Percentiles rank a stretch among this genome's conserved stretches.
These are phyloP conservation scores for Chionoecetes opilio DNA, from an alignment of 1,140 invertebrate genomes.

Conservation along the genomic window DNA sequence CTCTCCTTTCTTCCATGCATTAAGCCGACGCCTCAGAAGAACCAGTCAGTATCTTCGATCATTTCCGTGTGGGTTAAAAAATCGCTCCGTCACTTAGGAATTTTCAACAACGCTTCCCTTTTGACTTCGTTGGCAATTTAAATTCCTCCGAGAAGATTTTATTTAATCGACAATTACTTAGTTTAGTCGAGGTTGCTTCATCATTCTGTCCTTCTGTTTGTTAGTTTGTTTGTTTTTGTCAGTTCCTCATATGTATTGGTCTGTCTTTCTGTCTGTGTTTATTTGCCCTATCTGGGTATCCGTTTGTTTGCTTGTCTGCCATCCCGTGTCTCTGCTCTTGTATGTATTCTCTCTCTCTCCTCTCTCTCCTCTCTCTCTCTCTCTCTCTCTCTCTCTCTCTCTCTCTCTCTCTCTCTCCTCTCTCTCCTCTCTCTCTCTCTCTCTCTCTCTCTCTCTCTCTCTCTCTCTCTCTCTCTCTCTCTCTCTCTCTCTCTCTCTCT, in stretches of 20 bases:
- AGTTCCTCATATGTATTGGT: no score
- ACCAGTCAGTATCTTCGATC: background rate
- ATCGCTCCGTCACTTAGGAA: slow-evolving; percentile 13
- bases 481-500: background rate
- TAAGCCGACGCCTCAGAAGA: background rate
- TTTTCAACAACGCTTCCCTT: background rate
- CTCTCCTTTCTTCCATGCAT: background rate
- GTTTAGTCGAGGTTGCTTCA: background rate
- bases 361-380: background rate
- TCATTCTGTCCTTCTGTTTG: background rate
- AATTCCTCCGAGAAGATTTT: background rate
- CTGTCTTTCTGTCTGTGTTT: no score
- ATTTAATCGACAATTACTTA: slow-evolving; percentile 1
- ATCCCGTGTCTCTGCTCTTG: background rate
- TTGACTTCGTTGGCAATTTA: slow-evolving; percentile 10
- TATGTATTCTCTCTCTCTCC: no score
- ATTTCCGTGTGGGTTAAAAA: slow-evolving; percentile 3
- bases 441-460: background rate
- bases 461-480: slow-evolving; percentile 17
- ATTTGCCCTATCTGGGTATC: no score
- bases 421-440: background rate
- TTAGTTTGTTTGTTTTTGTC: no score
- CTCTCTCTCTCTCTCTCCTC: background rate
- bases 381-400: background rate
- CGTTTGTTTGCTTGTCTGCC: no score